Percentiles rank a stretch among this genome's conserved stretches.
Conservation (phyloP, 2,888 invertebrate species). For the Dasysyrphus tricinctus region DNA sequence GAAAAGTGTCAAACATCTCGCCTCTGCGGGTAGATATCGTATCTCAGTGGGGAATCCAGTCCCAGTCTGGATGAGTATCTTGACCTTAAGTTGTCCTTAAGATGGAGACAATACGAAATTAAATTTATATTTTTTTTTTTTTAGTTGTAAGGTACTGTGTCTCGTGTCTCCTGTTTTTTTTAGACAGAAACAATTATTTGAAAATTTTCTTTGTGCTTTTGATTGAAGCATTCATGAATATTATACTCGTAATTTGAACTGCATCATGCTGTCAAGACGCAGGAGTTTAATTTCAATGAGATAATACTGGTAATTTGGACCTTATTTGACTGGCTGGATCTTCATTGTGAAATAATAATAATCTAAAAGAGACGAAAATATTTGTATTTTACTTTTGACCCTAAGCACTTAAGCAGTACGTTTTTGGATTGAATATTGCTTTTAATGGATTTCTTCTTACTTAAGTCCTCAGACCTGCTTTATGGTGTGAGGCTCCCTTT, state of each 20-base stretch:
- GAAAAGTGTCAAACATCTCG: conserved; percentile 57
- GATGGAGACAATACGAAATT: conserved; percentile 20
- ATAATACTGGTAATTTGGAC: too few species aligned
- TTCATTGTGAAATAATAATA: too few species aligned
- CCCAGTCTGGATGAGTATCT: conserved; percentile 28
- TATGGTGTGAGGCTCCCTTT: too few species aligned
- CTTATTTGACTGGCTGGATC: too few species aligned
- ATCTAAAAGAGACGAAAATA: too few species aligned
- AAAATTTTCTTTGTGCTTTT: conserved; percentile 33
- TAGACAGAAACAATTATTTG: conserved; percentile 24
- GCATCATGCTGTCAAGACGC: too few species aligned
- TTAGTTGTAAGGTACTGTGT: not conserved
- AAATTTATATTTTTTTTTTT: not conserved
- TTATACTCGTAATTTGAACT: not conserved
- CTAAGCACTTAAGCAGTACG: too few species aligned
- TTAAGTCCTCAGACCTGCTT: too few species aligned
- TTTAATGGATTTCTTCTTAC: too few species aligned
- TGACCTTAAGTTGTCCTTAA: conserved; percentile 32
- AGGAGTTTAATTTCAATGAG: not conserved
- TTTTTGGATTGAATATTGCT: too few species aligned
- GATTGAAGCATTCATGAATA: conserved; percentile 45
- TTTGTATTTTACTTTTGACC: too few species aligned
- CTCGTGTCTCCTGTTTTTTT: conserved; percentile 2
- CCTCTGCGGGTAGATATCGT: not conserved
- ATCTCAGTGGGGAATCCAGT: not conserved